Base-by-base conservation (phyloP, 2,113 vertebrate species). In the Tragelaphus imberbis region DNA sequence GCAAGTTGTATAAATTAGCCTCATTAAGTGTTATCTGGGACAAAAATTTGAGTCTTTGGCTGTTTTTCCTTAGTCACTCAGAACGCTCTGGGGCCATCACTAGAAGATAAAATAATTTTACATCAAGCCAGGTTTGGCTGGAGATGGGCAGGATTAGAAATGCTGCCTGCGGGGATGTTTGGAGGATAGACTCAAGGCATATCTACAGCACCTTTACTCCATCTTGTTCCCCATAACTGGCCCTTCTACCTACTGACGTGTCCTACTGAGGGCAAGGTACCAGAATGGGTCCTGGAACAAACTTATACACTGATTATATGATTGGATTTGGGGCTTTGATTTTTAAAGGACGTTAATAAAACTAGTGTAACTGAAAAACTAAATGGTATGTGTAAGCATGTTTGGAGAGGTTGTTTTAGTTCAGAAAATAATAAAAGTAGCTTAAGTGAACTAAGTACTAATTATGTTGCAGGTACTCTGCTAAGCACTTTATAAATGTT, bases 371-470 rank as follows among this genome's bases (percentile, higher is more conserved):
- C 49, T 77, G 79, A 92, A 95, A 96, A 97, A 81, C 19, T 61
- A 53, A 44, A 65, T n/a, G 30, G 11, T 85, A 44, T 51, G 1
- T n/a, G 6, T 56, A 87, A 65, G 51, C 17, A 77, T 61, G 47
- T 84, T 96, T 84, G 23, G 19, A 28, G 71, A 95, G 44, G 15
- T 77, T 91, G 89, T 95, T 87, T 92, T 58, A 92, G 58, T 84
- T 91, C 14, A 84, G 85, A 95, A 94, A 59, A 49, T 65, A 97
- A 97, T 86, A 92, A 88, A 95, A 92, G 89, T 23, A 86, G 61
- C 86, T 88, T 71, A 89, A 55, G 82, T 84, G 33, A 56, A 82
- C 85, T 65, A 56, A 93, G 33, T 30, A 55, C 51, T 95, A 93
- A 98, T 89, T 97, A 88, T 17, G 58, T 79, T 91, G 28, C 68